These are phyloP conservation scores for Cephalopholis sonnerati DNA, from an alignment of 2,113 vertebrate species.

Conservation along the genomic window DNA sequence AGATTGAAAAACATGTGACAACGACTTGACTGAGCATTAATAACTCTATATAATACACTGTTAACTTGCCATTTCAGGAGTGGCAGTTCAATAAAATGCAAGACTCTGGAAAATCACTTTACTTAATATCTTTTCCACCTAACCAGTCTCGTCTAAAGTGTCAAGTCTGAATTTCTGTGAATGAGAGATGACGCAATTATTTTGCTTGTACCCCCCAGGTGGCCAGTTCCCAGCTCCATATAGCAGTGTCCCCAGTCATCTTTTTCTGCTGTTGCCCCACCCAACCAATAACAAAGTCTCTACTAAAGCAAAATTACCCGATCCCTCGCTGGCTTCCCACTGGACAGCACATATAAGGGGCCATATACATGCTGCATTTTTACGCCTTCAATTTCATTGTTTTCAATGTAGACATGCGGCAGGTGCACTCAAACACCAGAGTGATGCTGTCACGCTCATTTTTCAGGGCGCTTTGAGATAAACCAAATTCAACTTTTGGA, in stretches of 20 bases:
- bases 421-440: too few relatives aligned
- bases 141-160: not conserved
- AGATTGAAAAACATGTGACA: conserved; percentile 34
- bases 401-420: too few relatives aligned
- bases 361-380: too few relatives aligned
- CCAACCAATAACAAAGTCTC: not conserved
- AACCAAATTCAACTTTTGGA: too few relatives aligned
- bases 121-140: not conserved
- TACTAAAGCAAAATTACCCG: not conserved
- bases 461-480: too few relatives aligned
- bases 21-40: conserved; percentile 26
- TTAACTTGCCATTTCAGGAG: conserved; percentile 9
- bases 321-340: not conserved
- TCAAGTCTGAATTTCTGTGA: not conserved
- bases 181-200: not conserved
- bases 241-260: not conserved
- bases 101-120: not conserved
- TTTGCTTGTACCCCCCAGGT: too few relatives aligned
- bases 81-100: not conserved
- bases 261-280: not conserved
- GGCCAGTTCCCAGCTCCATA: not conserved
- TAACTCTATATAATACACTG: conserved; percentile 22
- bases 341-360: not conserved
- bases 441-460: too few relatives aligned
- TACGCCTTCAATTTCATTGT: too few relatives aligned